A percentile compares a stretch with the other conserved stretches of the same genome.
Conservation (phyloP, 2,888 invertebrate species). For the Tachina grossa region DNA sequence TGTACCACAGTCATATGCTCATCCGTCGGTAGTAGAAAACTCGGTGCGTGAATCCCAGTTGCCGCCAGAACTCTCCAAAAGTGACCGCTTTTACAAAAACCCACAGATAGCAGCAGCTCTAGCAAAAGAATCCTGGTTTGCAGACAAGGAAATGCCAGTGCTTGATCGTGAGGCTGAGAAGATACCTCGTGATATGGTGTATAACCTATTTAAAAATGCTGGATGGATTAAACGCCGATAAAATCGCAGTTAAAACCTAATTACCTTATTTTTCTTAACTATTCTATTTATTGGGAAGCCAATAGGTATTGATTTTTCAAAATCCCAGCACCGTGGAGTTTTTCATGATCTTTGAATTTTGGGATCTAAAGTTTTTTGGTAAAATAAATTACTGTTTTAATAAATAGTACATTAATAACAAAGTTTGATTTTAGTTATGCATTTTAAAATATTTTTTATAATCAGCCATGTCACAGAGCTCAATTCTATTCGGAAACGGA, state of each 20-base stretch:
- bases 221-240: slow-evolving; percentile 83
- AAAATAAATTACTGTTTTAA: no score
- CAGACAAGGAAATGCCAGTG: slow-evolving; percentile 90
- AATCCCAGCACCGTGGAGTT: no score
- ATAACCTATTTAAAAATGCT: slow-evolving; percentile 89
- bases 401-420: no score
- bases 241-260: not conserved
- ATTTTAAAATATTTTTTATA: no score
- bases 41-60: slow-evolving; percentile 88
- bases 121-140: slow-evolving; percentile 91
- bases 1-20: slow-evolving; percentile 81
- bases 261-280: no score
- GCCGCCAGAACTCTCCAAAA: slow-evolving; percentile 86
- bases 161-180: slow-evolving; percentile 91
- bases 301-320: no score
- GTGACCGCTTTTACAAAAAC: slow-evolving; percentile 88
- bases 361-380: no score
- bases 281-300: no score
- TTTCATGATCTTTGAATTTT: no score
- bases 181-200: slow-evolving; percentile 90
- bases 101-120: slow-evolving; percentile 88
- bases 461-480: no score
- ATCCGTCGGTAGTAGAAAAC: slow-evolving; percentile 89
- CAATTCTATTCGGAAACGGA: no score
- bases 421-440: no score